phyloP scores from a whole-genome alignment of 2,113 vertebrate genomes.

The Thomomys bottae region DNA sequence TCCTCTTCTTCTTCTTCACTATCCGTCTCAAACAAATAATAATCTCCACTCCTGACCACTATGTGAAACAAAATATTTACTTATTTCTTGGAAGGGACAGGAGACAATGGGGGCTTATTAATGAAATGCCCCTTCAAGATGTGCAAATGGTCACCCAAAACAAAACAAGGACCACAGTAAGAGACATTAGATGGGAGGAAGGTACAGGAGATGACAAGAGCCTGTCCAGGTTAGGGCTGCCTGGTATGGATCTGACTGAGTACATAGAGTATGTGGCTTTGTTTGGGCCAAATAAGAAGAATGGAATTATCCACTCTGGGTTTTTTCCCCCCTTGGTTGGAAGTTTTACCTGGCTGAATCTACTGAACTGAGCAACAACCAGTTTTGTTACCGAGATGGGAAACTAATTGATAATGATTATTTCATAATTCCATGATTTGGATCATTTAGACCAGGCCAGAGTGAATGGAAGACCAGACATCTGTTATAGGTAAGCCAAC shows the following conservation, averaged over 20 bases:
- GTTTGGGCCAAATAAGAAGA: background rate
- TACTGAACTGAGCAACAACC: background rate
- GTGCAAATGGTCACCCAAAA: slow-evolving; percentile 55
- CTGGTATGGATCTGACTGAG: slow-evolving; percentile 1
- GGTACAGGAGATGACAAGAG: slow-evolving; percentile 60
- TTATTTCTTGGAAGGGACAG: slow-evolving; percentile 81
- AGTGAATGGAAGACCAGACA: slow-evolving; percentile 17
- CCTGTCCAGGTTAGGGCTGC: slow-evolving; percentile 41
- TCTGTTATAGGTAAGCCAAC: background rate
- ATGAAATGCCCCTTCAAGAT: slow-evolving; percentile 68
- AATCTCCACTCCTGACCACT: slow-evolving; percentile 99
- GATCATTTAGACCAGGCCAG: slow-evolving; percentile 42
- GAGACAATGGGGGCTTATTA: slow-evolving; percentile 50
- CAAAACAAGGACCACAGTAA: slow-evolving; percentile 66
- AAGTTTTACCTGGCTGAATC: background rate
- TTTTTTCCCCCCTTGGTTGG: background rate
- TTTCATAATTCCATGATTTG: background rate
- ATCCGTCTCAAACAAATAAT: slow-evolving; percentile 99
- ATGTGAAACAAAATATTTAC: slow-evolving; percentile 87
- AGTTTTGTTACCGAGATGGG: background rate
- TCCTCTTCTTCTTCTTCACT: slow-evolving; percentile 99
- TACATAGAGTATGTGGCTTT: slow-evolving; percentile 27
- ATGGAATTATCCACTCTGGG: background rate
- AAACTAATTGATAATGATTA: background rate
- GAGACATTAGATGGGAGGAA: slow-evolving; percentile 64